Percentiles rank a stretch among this genome's conserved stretches.
Conservation (phyloP, 2,797 vertebrate species). For the Vipera ursinii region DNA sequence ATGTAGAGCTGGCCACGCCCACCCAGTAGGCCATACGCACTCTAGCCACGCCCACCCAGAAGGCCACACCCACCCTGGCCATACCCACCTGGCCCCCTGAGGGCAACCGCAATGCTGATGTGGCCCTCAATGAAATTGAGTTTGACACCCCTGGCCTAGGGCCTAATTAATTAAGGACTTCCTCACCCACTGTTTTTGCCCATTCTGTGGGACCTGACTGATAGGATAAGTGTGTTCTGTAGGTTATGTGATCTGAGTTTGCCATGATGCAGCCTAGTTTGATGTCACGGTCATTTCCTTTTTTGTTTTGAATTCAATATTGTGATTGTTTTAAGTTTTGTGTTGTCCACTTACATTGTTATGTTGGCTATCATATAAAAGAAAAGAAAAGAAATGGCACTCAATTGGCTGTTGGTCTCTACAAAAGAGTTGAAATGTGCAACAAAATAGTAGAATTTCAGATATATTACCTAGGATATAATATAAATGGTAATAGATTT, state of each 20-base stretch:
- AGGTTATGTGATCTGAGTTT: not conserved
- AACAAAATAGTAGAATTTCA: not conserved
- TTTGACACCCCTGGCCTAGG: too few species aligned
- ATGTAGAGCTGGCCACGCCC: too few species aligned
- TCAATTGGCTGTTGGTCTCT: not conserved
- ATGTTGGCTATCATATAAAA: not conserved
- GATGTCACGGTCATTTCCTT: not conserved
- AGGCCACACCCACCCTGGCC: too few species aligned
- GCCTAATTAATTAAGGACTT: not conserved
- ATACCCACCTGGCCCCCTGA: too few species aligned
- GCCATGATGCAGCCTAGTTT: not conserved
- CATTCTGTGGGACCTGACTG: not conserved
- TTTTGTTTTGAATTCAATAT: not conserved
- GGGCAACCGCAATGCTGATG: too few species aligned
- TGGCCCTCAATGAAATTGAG: too few species aligned
- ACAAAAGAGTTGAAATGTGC: not conserved
- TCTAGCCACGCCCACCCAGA: too few species aligned
- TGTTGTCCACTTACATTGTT: not conserved
- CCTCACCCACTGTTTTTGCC: not conserved
- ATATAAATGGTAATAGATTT: not conserved
- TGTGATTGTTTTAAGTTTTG: not conserved
- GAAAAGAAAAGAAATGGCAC: not conserved
- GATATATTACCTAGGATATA: not conserved
- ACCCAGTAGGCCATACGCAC: too few species aligned
- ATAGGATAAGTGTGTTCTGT: not conserved